These are phyloP conservation scores for Platycnemis pennipes DNA, from an alignment of 2,888 invertebrate species.

Conservation along the genomic window DNA sequence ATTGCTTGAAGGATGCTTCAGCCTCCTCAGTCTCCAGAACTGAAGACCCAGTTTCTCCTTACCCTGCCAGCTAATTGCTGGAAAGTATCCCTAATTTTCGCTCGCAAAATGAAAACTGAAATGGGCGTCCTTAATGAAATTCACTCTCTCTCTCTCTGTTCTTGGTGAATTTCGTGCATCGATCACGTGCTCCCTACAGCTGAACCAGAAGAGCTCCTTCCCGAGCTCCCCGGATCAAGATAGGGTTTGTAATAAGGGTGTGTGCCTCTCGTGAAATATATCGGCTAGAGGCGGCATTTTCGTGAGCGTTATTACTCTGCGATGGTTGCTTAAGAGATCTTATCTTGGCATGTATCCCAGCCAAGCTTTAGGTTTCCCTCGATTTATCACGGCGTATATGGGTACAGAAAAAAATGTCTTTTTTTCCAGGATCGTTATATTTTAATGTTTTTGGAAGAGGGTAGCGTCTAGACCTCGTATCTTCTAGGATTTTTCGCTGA, in stretches of 20 bases:
- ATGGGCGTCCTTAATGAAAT: background rate
- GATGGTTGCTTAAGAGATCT: constrained; percentile 25
- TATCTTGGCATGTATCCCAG: background rate
- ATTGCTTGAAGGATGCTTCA: too few relatives aligned
- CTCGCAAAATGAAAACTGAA: background rate
- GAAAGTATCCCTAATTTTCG: background rate
- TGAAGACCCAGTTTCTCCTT: too few relatives aligned
- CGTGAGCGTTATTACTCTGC: constrained; percentile 21
- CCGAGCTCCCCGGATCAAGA: background rate
- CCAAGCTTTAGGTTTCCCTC: background rate
- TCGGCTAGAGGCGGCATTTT: background rate
- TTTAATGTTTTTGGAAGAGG: background rate
- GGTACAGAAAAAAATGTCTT: background rate
- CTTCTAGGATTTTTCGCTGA: background rate
- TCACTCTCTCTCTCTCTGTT: too few relatives aligned
- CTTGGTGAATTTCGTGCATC: background rate
- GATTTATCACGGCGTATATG: background rate
- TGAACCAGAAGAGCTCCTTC: background rate
- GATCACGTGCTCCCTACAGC: background rate
- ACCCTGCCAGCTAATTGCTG: too few relatives aligned
- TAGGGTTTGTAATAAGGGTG: background rate
- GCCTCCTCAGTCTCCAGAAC: too few relatives aligned
- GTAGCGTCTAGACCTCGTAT: background rate
- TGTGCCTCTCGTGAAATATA: constrained; percentile 2
- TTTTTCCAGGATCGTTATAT: background rate